These are phyloP conservation scores for Ametastegia equiseti DNA, from an alignment of 2,888 invertebrate species.

Conservation along the genomic window DNA sequence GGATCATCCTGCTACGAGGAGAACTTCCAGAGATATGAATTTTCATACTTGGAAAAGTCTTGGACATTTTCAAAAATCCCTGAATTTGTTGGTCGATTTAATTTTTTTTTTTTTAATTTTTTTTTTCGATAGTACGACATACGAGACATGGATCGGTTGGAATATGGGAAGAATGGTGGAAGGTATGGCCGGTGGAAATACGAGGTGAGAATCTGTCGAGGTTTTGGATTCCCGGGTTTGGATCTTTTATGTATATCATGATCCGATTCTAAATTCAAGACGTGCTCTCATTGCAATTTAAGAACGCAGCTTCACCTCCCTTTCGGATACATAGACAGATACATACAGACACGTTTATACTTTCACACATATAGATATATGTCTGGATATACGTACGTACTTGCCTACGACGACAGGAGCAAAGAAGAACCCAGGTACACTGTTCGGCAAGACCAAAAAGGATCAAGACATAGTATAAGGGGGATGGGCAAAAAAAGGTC, in stretches of 20 bases:
- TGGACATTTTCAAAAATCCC: too few species aligned
- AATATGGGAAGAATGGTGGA: background rate
- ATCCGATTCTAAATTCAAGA: slow-evolving; percentile 38
- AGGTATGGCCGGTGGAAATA: background rate
- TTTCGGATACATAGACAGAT: too few species aligned
- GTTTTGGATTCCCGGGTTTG: slow-evolving; percentile 6
- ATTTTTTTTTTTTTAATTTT: too few species aligned
- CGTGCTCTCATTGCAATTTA: slow-evolving; percentile 44
- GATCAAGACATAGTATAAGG: background rate
- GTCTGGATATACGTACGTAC: background rate
- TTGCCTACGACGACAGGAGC: background rate
- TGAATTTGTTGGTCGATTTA: too few species aligned
- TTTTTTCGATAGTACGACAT: too few species aligned
- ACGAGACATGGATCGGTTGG: too few species aligned
- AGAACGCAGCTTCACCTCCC: slow-evolving; percentile 10
- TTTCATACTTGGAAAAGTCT: too few species aligned
- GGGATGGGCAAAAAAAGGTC: background rate
- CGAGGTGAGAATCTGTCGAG: slow-evolving; percentile 8
- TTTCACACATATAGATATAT: background rate
- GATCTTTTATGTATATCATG: slow-evolving; percentile 37
- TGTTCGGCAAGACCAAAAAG: too few species aligned
- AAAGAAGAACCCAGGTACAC: background rate
- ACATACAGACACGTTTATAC: too few species aligned
- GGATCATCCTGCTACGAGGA: too few species aligned
- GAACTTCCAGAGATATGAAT: too few species aligned